Percentiles rank a stretch among this genome's conserved stretches.
These are phyloP conservation scores for Alosa alosa DNA, from an alignment of 2,113 vertebrate genomes.

Conservation along the genomic window DNA sequence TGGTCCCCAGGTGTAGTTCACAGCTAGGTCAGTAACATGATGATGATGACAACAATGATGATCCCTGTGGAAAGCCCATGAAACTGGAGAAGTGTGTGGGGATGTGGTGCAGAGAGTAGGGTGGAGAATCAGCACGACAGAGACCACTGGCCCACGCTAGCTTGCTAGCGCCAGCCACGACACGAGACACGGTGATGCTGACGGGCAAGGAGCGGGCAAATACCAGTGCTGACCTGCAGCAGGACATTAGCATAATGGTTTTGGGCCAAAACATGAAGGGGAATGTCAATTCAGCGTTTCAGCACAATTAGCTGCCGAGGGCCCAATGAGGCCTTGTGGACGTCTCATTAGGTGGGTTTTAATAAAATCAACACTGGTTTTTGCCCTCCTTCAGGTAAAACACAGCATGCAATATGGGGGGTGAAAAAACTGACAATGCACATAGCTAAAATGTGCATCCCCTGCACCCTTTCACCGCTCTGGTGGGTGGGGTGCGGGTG, in stretches of 20 bases:
- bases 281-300: not conserved
- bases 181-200: slow-evolving; percentile 1
- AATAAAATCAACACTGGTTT: not conserved
- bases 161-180: not conserved
- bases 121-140: not conserved
- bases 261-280: not conserved
- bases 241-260: not conserved
- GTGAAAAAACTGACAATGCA: slow-evolving; percentile 16
- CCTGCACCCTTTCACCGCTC: not conserved
- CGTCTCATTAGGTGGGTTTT: not conserved
- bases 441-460: slow-evolving; percentile 15
- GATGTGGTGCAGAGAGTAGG: not conserved
- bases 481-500: not conserved
- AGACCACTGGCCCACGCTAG: not conserved
- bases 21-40: not conserved
- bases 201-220: not conserved
- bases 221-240: not conserved
- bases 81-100: slow-evolving; percentile 33
- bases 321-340: not conserved
- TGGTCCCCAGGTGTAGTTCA: not conserved
- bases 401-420: not conserved
- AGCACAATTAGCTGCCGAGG: slow-evolving; percentile 14
- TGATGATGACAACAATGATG: slow-evolving; percentile 35
- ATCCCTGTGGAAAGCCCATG: slow-evolving; percentile 39
- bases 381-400: slow-evolving; percentile 24